Base-by-base conservation (phyloP, 1,140 invertebrate genomes). In the Lepidurus arcticus region DNA sequence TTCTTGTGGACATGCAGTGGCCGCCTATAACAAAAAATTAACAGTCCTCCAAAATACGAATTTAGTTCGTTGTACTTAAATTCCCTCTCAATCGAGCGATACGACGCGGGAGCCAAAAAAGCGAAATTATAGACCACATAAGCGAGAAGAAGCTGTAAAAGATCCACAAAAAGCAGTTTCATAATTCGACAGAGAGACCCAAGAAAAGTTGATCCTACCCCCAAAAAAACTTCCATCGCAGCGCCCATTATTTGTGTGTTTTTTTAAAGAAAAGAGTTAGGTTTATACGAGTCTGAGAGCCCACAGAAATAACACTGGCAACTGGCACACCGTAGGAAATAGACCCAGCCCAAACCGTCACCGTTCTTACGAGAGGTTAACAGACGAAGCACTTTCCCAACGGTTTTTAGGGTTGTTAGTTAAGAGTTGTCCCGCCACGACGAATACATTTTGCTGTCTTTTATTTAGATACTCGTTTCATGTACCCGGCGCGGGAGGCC, bases 401-500 rank as follows among this genome's bases (percentile, higher is more conserved):
- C 21, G 21, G 16, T 65, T 13, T 13, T 65, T 65, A 65, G 53
- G 16, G 4, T 21, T 21, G 21, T 16, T 65, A n/a, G 16, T 65
- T 65, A 65, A 0, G 16, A 65, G 16, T 65, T 65, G 21, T 65
- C 53, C 53, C 53, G 53, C 53, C 53, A 65, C 53, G 21, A n/a
- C 21, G 16, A 1, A 77, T 26, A 47, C 47, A 42, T n/a, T 75
- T 75, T 21, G 26, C 24, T 34, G 21, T 76, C 4, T 77, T 53
- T 78, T 42, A 43, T 80, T 80, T 89, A 91, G 82, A 91, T 91
- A 85, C 90, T 90, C 81, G 90, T 91, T 83, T 91, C 90, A 86
- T 91, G 90, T 83, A 90, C 89, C 83, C 90, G 87, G 85, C 90
- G 90, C 76, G 89, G 88, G 83, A 90, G 84, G 82, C 90, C 89